Conservation (phyloP, 1,140 invertebrate species). For the Lucilia cuprina region DNA sequence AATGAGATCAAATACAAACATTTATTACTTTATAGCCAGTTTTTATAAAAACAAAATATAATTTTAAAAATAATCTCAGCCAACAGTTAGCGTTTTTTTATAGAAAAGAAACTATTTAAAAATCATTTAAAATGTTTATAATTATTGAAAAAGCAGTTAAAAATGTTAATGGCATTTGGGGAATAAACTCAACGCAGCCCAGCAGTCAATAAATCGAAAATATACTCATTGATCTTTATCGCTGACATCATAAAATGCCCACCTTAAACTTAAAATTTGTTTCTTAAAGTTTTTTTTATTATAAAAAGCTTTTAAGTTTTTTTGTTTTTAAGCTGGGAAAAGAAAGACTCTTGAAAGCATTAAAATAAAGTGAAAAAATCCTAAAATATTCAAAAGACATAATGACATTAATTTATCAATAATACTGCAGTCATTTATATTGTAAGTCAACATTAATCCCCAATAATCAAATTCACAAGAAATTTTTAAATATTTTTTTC, state of each 20-base stretch:
- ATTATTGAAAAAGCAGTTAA: too few species aligned
- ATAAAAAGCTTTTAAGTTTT: background rate
- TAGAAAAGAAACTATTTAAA: too few species aligned
- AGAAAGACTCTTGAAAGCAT: background rate
- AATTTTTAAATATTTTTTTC: background rate
- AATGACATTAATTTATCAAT: slow-evolving; percentile 15
- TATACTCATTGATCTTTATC: background rate
- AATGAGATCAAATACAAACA: too few species aligned
- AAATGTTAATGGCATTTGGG: background rate
- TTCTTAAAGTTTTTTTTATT: background rate
- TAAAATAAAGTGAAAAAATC: background rate
- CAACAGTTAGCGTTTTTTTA: too few species aligned
- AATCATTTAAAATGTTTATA: too few species aligned
- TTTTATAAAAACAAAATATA: too few species aligned
- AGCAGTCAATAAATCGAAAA: background rate
- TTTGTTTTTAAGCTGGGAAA: background rate
- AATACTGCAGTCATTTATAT: background rate
- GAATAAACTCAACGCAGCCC: background rate
- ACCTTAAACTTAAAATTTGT: background rate
- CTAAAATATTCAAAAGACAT: background rate
- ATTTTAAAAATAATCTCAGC: too few species aligned
- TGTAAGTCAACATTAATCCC: slow-evolving; percentile 1
- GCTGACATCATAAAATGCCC: background rate
- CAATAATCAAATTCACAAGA: background rate
- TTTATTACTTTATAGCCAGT: too few species aligned